Base-by-base conservation (phyloP, 2,113 vertebrate species). In the Propithecus coquereli region DNA sequence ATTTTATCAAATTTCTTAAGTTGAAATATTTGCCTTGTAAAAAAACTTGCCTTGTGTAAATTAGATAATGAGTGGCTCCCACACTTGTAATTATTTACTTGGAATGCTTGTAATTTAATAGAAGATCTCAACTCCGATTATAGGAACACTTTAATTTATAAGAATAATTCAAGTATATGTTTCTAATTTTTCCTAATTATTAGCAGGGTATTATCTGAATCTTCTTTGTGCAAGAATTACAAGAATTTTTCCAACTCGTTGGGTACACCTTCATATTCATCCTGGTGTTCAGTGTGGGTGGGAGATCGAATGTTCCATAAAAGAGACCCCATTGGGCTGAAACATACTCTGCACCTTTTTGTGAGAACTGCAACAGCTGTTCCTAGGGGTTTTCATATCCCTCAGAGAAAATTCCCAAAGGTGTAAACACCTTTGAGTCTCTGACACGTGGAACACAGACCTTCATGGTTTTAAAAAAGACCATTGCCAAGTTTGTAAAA, bases 371-470 rank as follows among this genome's bases (percentile, higher is more conserved):
- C 54, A 27, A 77, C 13, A 47, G 25, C 59, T 96, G 50, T 79
- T 90, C 50, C 40, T 80, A 6, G 45, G 34, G 25, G 22, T 43
- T 80, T 92, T 81, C 32, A 27, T 40, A 40, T 77, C 82, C 87
- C 74, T 84, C n/a, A 50, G 94, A 89, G 83, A 86, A 79, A 59
- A 87, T 54, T 70, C 32, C 54, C 63, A 91, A 77, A 86, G 71
- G 32, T 83, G 23, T 66, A 47, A 91, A 96, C 73, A 92, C 45
- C 91, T 92, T 73, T 73, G 37, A 88, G 50, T 76, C 91, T 94
- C 79, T 83, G 70, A 95, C 93, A 91, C 63, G 59, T 94, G 77
- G 52, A 84, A 27, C 37, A 37, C 88, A 95, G 92, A 81, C 40
- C 66, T 94, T 74, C 73, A 16, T 52, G 22, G n/a, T 73, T 96